Evolutionary conservation across 2,113 vertebrate species (phyloP).

Genomic region (Sardina pilchardus): DNA sequence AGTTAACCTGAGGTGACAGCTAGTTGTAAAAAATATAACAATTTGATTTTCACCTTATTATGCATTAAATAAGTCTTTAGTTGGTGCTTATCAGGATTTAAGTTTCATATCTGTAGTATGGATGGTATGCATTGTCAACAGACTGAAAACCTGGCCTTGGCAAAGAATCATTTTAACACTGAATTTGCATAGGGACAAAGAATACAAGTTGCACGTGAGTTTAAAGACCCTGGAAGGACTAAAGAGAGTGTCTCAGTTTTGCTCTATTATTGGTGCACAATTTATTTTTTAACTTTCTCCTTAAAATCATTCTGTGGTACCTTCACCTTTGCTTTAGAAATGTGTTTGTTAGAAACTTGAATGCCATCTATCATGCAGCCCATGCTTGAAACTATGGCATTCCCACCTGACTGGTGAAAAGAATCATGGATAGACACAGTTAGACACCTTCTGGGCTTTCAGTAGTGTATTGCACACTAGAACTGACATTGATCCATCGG

Average conservation of each 20-base stretch:
- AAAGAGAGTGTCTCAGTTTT: background rate
- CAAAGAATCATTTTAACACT: background rate
- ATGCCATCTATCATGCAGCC: background rate
- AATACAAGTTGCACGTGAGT: background rate
- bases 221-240: background rate
- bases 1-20: background rate
- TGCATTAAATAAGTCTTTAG: background rate
- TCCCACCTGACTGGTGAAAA: background rate
- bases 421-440: background rate
- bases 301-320: background rate
- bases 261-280: background rate
- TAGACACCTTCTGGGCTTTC: background rate
- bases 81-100: too few relatives aligned
- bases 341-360: background rate
- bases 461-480: background rate
- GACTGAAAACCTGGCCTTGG: background rate
- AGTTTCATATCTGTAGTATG: too few relatives aligned
- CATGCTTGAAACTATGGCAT: background rate
- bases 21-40: background rate
- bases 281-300: background rate
- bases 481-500: background rate
- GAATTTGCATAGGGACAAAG: background rate
- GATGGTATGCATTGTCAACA: background rate
- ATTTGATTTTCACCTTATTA: background rate
- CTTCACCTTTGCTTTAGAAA: background rate